phyloP scores from a whole-genome alignment of 2,888 invertebrate genomes.

The Saturnia japonica region DNA sequence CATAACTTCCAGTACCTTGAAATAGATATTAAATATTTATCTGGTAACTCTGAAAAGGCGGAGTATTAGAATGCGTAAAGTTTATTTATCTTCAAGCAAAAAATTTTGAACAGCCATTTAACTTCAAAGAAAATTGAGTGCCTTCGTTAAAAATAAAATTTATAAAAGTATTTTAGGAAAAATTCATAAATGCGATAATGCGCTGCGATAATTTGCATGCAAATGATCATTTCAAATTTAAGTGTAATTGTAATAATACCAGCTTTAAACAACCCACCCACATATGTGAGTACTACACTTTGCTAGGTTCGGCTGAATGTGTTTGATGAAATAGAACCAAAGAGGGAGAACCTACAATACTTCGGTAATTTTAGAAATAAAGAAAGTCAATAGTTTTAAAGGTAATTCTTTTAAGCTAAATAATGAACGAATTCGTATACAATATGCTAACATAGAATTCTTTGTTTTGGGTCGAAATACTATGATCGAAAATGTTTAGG shows the following conservation, averaged over 20 bases:
- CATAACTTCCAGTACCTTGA: not conserved
- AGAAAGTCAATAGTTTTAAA: too few species aligned
- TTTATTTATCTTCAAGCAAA: conserved; percentile 54
- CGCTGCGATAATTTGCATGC: conserved; percentile 47
- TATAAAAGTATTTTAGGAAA: conserved; percentile 39
- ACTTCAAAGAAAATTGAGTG: conserved; percentile 39
- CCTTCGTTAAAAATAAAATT: conserved; percentile 43
- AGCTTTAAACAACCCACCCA: too few species aligned
- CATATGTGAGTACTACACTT: too few species aligned
- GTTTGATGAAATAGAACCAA: too few species aligned
- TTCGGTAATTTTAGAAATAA: too few species aligned
- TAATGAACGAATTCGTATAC: too few species aligned
- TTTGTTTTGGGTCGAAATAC: not conserved
- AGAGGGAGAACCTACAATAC: too few species aligned
- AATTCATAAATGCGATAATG: conserved; percentile 41
- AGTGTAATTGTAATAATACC: too few species aligned
- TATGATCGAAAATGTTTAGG: conserved; percentile 12
- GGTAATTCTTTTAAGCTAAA: too few species aligned
- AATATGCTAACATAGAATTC: not conserved
- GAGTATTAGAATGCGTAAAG: conserved; percentile 46
- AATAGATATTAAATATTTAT: conserved; percentile 12
- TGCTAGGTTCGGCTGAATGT: too few species aligned
- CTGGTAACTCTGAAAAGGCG: conserved; percentile 23
- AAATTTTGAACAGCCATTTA: conserved; percentile 52
- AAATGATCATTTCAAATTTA: conserved; percentile 31